Evolutionary conservation across 2,888 invertebrate genomes (phyloP).

Genomic region (Lathronympha strigana): DNA sequence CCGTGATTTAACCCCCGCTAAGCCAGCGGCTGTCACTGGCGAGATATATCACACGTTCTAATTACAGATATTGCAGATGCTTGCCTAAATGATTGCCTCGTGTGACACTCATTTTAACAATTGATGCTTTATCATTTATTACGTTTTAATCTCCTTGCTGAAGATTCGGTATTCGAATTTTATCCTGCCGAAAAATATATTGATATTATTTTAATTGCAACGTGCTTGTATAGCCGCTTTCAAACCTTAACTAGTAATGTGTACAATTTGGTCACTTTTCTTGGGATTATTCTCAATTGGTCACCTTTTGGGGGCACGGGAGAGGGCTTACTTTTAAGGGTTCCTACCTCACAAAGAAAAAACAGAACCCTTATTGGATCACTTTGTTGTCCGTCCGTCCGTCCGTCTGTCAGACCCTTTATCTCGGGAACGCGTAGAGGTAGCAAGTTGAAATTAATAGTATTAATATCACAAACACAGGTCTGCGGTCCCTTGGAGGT

Average conservation of each 20-base stretch:
- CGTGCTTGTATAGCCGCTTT: not conserved
- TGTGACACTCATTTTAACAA: conserved; percentile 40
- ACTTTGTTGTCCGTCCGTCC: too few relatives aligned
- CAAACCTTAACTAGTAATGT: not conserved
- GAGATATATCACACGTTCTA: conserved; percentile 62
- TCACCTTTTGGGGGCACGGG: too few relatives aligned
- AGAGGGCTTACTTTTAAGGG: too few relatives aligned
- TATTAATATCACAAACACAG: too few relatives aligned
- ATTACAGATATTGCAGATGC: conserved; percentile 61
- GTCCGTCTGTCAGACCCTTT: too few relatives aligned
- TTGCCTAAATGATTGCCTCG: conserved; percentile 51
- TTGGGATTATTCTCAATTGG: too few relatives aligned
- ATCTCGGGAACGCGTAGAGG: too few relatives aligned
- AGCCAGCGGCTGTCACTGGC: conserved; percentile 55
- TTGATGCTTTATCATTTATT: conserved; percentile 33
- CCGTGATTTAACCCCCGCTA: conserved; percentile 62
- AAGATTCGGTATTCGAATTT: not conserved
- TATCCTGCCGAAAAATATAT: not conserved
- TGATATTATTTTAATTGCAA: not conserved
- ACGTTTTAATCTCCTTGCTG: not conserved
- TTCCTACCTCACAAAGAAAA: too few relatives aligned
- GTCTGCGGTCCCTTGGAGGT: too few relatives aligned
- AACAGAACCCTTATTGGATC: too few relatives aligned
- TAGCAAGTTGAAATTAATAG: too few relatives aligned
- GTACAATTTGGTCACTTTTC: too few relatives aligned